Percentiles rank a stretch among this genome's conserved stretches.
Conservation (phyloP, 2,797 vertebrate species). For the Paedocypris micromegethes region DNA sequence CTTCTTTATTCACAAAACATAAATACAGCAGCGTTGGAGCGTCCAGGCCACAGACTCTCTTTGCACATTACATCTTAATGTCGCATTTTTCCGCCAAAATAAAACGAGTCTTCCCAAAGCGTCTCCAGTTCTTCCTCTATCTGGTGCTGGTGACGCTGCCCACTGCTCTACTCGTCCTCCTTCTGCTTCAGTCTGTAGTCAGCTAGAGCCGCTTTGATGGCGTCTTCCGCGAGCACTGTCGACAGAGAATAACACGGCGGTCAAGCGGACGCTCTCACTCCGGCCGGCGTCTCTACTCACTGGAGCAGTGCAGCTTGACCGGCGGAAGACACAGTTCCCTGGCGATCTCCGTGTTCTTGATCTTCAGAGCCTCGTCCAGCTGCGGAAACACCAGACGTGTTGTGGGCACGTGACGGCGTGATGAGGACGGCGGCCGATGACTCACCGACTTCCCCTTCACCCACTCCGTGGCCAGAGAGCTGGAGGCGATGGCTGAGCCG, state of each 20-base stretch:
- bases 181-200: slow-evolving; percentile 88
- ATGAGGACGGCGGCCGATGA: neutral
- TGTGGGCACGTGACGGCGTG: no score
- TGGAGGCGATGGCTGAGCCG: slow-evolving; percentile 94
- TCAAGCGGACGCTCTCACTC: neutral
- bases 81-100: no score
- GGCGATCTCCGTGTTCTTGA: slow-evolving; percentile 94
- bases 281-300: slow-evolving; percentile 60
- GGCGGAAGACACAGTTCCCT: slow-evolving; percentile 95
- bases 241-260: neutral
- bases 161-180: slow-evolving; percentile 56
- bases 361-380: slow-evolving; percentile 87
- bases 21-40: no score
- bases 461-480: slow-evolving; percentile 94
- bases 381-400: slow-evolving; percentile 49
- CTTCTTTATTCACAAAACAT: no score
- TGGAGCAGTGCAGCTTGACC: slow-evolving; percentile 96
- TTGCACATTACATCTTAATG: no score
- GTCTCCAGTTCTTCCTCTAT: no score
- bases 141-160: slow-evolving; percentile 3
- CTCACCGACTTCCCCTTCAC: slow-evolving; percentile 96
- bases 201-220: slow-evolving; percentile 90
- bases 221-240: slow-evolving; percentile 93
- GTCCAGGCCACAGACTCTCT: no score
- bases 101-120: no score